These are phyloP conservation scores for Mycteria americana DNA, from an alignment of 2,797 vertebrate genomes.

Conservation along the genomic window DNA sequence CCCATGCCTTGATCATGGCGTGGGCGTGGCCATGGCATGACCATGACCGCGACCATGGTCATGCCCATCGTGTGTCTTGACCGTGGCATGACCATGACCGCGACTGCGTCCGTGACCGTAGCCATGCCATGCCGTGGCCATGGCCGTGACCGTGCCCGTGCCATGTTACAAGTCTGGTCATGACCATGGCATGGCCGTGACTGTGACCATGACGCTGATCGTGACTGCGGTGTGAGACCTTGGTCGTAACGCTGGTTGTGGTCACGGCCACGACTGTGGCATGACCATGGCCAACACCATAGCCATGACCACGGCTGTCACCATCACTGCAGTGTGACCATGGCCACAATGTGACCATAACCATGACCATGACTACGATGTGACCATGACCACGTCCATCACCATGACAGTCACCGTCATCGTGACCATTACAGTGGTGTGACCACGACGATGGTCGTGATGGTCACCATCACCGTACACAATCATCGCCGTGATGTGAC, in stretches of 20 bases:
- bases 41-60: no score
- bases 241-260: neutral
- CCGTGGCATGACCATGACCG: neutral
- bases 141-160: neutral
- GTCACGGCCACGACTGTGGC: no score
- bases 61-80: neutral
- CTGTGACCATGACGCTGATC: no score
- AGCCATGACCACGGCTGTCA: neutral
- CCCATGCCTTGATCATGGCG: no score
- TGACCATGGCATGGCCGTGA: no score
- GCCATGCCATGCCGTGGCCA: neutral
- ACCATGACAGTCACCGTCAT: no score
- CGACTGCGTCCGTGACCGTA: neutral
- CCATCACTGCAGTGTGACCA: no score
- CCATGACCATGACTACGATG: no score
- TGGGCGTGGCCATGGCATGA: neutral
- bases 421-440: accelerated
- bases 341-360: neutral
- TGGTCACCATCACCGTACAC: neutral
- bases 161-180: neutral
- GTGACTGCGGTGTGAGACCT: neutral
- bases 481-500: neutral
- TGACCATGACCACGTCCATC: no score
- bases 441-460: neutral
- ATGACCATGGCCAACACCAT: neutral